Base-by-base conservation (phyloP, 92 coral and sea anemone genomes). In the Epizoanthus ramosus region DNA sequence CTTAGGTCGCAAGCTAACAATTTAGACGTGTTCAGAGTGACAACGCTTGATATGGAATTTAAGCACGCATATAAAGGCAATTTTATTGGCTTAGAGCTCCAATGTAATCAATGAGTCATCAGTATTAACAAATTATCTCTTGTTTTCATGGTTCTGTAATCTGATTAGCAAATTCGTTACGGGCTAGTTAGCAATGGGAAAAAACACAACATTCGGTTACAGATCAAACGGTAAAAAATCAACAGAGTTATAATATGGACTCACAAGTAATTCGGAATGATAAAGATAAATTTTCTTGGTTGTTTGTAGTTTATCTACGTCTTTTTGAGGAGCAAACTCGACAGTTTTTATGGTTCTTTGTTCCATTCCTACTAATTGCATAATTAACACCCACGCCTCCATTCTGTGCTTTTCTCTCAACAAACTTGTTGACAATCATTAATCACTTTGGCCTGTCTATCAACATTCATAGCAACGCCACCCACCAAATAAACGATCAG, bases 371-470 rank as follows among this genome's bases (percentile, higher is more conserved):
- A 65, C 82, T 77, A 77, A 77, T 77, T 77, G 82, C 82, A 41
- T 77, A 63, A 77, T 77, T 77, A 77, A 41, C 82, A 77, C 82
- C 82, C 82, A 77, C 82, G 82, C 82, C 82, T 77, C 69, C 82
- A 61, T 3, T 57, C 33, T 31, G n/a, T 60, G 54, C 10, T 10
- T 4, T 63, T 77, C 65, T 21, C 70, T 25, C 50, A 77, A 77
- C 82, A 77, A 77, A 77, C 82, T 59, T 39, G 50, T 77, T 77
- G 3, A 63, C 82, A 37, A 56, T 63, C 50, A 39, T 60, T 63
- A 77, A 47, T 39, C 57, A 22, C 59, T 57, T 60, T 77, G 82
- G 25, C 59, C 70, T 22, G 57, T 77, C 71, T 69, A 61, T 41
- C 71, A 77, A 58, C 45, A 4, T 39, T 28, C 5, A 22, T 10